Evolutionary conservation across 2,888 invertebrate genomes (phyloP).

Genomic region (Aquatica leii): DNA sequence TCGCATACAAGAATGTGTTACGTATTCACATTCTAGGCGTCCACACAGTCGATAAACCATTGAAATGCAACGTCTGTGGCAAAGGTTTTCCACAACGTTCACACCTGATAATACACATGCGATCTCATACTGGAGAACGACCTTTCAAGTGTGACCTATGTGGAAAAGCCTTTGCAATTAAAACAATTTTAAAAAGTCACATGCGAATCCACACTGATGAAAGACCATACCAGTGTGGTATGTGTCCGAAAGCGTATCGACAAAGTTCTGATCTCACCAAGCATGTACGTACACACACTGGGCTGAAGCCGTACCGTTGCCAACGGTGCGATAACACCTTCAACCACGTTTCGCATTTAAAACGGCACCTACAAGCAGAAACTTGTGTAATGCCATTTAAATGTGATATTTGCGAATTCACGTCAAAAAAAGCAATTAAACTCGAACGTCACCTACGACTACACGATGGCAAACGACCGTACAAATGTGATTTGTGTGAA

Average conservation of each 20-base stretch:
- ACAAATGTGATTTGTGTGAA: conserved; percentile 32
- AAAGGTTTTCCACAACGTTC: conserved; percentile 32
- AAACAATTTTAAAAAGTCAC: conserved; percentile 30
- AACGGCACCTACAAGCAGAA: conserved; percentile 29
- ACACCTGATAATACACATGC: conserved; percentile 31
- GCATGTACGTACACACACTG: conserved; percentile 29
- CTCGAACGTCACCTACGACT: conserved; percentile 27
- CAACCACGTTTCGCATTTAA: conserved; percentile 34
- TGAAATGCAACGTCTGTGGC: conserved; percentile 30
- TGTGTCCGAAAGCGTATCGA: conserved; percentile 28
- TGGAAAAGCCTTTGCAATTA: conserved; percentile 24
- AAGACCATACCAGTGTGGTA: conserved; percentile 26
- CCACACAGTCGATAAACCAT: conserved; percentile 29
- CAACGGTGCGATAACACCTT: conserved; percentile 26
- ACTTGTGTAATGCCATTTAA: conserved; percentile 28
- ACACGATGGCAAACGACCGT: conserved; percentile 32
- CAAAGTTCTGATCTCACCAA: conserved; percentile 32
- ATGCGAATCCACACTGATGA: conserved; percentile 32
- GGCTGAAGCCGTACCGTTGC: conserved; percentile 29
- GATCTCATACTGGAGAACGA: conserved; percentile 34
- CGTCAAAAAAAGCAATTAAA: conserved; percentile 23
- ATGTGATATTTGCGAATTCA: conserved; percentile 22
- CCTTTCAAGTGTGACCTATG: conserved; percentile 32
- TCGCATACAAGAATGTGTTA: conserved; percentile 34
- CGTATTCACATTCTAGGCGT: conserved; percentile 31